Conservation (phyloP, 2,113 vertebrate genomes). For the Datnioides undecimradiatus region DNA sequence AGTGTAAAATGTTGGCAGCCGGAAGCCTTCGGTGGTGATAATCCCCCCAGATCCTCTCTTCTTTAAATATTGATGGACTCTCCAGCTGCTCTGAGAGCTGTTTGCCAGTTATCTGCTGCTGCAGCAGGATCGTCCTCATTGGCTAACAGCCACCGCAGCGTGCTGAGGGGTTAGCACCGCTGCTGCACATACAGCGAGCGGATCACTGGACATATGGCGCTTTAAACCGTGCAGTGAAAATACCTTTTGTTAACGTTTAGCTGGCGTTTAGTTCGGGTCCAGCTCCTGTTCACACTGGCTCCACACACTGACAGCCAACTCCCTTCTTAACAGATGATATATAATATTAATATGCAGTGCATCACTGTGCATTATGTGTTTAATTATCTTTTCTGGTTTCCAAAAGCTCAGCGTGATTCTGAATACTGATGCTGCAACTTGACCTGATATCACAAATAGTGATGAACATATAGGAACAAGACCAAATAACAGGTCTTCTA, state of each 20-base stretch:
- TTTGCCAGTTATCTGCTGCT: constrained; percentile 26
- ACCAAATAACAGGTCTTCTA: neutral
- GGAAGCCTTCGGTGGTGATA: constrained; percentile 23
- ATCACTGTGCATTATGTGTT: neutral
- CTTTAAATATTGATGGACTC: constrained; percentile 57
- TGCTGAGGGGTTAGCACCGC: neutral
- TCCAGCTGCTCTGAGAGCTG: constrained; percentile 46
- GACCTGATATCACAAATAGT: too few relatives aligned
- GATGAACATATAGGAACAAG: too few relatives aligned
- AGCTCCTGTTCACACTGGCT: neutral
- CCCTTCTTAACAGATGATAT: too few relatives aligned
- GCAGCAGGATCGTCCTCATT: neutral
- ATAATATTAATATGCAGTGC: neutral
- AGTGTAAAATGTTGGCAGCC: neutral
- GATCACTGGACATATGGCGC: neutral
- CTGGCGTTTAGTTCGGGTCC: neutral
- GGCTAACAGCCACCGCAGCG: neutral
- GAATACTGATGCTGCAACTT: too few relatives aligned
- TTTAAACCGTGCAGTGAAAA: neutral
- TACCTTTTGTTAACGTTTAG: neutral
- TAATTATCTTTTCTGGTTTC: neutral
- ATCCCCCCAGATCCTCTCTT: constrained; percentile 28
- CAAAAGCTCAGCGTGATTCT: neutral
- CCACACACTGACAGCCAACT: neutral
- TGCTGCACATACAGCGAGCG: neutral